Conservation (phyloP, 2,797 vertebrate species). For the Centropyge bicolor region DNA sequence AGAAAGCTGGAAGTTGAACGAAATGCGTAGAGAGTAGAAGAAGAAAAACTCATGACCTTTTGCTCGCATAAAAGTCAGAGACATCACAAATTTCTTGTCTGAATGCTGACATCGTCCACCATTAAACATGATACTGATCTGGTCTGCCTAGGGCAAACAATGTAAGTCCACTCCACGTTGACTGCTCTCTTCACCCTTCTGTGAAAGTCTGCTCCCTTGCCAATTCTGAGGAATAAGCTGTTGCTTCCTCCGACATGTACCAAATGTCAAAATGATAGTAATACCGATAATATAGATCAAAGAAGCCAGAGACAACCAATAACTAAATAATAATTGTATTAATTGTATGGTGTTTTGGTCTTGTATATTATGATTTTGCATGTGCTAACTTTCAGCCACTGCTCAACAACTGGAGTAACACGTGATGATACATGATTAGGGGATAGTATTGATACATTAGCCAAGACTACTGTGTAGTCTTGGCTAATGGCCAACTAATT, state of each 20-base stretch:
- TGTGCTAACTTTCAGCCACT: conserved; percentile 11
- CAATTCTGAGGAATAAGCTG: not conserved
- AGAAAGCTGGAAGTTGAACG: not conserved
- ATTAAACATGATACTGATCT: conserved; percentile 5
- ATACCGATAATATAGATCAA: conserved; percentile 4
- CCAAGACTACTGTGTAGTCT: not conserved
- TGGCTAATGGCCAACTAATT: not conserved
- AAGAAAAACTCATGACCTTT: not conserved
- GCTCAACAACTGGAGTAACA: not conserved
- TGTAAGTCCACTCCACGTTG: not conserved
- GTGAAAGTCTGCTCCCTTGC: conserved; percentile 14
- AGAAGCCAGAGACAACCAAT: conserved; percentile 28
- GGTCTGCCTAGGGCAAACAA: conserved; percentile 15
- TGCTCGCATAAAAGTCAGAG: not conserved
- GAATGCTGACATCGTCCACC: not conserved
- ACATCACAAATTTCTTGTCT: not conserved
- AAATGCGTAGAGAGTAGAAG: not conserved
- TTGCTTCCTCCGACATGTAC: conserved; percentile 23
- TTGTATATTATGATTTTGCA: conserved; percentile 18
- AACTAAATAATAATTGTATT: not conserved
- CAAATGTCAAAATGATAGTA: conserved; percentile 38
- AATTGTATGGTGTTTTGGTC: not conserved
- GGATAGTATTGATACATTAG: not conserved
- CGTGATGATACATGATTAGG: not conserved
- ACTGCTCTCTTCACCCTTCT: not conserved